These are phyloP conservation scores for Hydrozoanthus gracilis DNA, from an alignment of 92 coral and sea anemone species.

Conservation along the genomic window DNA sequence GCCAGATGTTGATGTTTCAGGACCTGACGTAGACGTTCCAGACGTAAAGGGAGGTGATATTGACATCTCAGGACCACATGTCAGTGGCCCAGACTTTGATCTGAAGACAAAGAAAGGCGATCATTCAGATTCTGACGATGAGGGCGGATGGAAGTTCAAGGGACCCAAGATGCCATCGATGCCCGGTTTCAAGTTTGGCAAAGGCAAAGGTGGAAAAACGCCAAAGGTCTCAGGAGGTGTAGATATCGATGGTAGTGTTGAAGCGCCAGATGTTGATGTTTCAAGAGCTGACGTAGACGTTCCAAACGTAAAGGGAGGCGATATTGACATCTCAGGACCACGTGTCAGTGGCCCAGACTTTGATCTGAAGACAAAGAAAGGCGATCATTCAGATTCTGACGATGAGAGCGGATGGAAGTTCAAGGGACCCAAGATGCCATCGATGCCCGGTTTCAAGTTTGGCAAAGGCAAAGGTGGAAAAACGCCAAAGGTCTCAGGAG, in stretches of 20 bases:
- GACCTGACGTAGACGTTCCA: background rate
- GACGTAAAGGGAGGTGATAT: background rate
- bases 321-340: background rate
- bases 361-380: background rate
- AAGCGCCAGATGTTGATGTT: background rate
- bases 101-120: background rate
- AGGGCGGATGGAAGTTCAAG: background rate
- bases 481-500: background rate
- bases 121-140: slow-evolving; percentile 15
- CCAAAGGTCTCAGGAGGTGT: background rate
- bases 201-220: background rate
- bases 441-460: background rate
- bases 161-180: background rate
- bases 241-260: background rate
- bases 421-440: slow-evolving; percentile 7
- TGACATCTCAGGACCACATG: background rate
- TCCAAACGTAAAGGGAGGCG: background rate
- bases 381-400: slow-evolving; percentile 18
- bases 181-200: background rate
- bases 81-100: background rate
- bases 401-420: slow-evolving; percentile 17
- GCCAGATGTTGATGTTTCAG: background rate
- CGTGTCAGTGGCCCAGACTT: background rate
- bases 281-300: background rate
- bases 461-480: slow-evolving; percentile 22